Base-by-base conservation (phyloP, 2,888 invertebrate genomes). In the Erpobdella octoculata region DNA sequence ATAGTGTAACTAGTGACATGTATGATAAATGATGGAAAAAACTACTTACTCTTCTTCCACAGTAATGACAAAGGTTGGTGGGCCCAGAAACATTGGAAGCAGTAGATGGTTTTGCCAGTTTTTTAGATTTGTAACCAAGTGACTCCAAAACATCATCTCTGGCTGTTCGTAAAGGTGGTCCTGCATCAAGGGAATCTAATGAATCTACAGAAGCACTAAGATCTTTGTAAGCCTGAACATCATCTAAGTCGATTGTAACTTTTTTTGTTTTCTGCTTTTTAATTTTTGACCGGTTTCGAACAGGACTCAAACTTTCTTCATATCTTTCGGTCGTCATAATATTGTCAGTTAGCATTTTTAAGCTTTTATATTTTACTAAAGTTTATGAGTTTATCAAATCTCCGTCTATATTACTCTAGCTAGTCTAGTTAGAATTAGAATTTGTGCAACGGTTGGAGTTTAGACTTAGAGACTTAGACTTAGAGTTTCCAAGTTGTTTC, bases 111-210 rank as follows among this genome's bases (percentile, higher is more conserved):
- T 70, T 70, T 21, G 53, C 31, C n/a, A 69, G 15, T 25, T 48
- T 36, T 46, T 73, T 48, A 4, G 66, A 28, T 12, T 71, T 71
- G 67, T 73, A 73, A 8, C 73, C 73, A 4, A 73, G 69, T 1
- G 71, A 59, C 6, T 73, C 62, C 62, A 73, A 53, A 21, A 73
- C 73, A 18, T 65, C 65, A n/a, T 73, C 73, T 21, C 73, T 53
- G n/a, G 69, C 25, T 18, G 46, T 58, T 28, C 35, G 28, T 46
- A n/a, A 25, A 2, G 58, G 58, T 3, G 8, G 35, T 3, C n/a
- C 58, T 1, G 35, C 31, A 15, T 69, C 69, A 28, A 53, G 18
- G 25, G 69, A 53, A 31, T 62, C 62, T 36, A 53, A 25, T 0
- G 69, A 69, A 28, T 69, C 69, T 36, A 58, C 37, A 12, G 69